Percentiles rank a stretch among this genome's conserved stretches.
These are phyloP conservation scores for Spondyliosoma cantharus DNA, from an alignment of 2,797 vertebrate species.

Conservation along the genomic window DNA sequence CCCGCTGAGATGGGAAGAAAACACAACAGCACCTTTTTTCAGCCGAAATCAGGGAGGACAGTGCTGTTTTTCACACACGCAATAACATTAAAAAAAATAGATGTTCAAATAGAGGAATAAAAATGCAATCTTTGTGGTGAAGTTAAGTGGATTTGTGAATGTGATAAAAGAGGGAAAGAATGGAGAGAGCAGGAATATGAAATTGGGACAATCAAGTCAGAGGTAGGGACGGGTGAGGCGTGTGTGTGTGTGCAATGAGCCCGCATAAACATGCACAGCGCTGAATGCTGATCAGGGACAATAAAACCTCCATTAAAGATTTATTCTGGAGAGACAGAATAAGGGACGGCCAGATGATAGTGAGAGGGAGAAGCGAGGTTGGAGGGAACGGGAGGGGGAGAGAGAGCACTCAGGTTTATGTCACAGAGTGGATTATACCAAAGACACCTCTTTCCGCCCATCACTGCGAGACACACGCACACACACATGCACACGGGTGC, in stretches of 20 bases:
- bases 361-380: constrained; percentile 45
- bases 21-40: constrained; percentile 13
- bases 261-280: constrained; percentile 71
- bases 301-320: constrained; percentile 82
- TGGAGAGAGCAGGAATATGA: constrained; percentile 31
- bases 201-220: constrained; percentile 66
- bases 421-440: constrained; percentile 80
- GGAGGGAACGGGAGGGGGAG: constrained; percentile 30
- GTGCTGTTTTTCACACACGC: constrained; percentile 35
- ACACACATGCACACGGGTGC: constrained; percentile 37
- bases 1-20: constrained; percentile 25
- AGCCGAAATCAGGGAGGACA: constrained; percentile 18
- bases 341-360: constrained; percentile 54
- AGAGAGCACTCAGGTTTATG: constrained; percentile 69
- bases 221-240: constrained; percentile 52
- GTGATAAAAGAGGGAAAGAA: constrained; percentile 47
- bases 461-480: constrained; percentile 29
- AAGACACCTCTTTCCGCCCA: constrained; percentile 72
- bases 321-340: constrained; percentile 71
- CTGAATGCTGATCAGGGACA: constrained; percentile 80
- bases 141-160: constrained; percentile 54
- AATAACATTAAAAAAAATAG: constrained; percentile 26
- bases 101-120: constrained; percentile 21
- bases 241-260: constrained; percentile 45
- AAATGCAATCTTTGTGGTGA: constrained; percentile 25